A percentile compares a stretch with the other conserved stretches of the same genome.
phyloP scores from a whole-genome alignment of 2,888 invertebrate species.

The Yponomeuta plumbellus region DNA sequence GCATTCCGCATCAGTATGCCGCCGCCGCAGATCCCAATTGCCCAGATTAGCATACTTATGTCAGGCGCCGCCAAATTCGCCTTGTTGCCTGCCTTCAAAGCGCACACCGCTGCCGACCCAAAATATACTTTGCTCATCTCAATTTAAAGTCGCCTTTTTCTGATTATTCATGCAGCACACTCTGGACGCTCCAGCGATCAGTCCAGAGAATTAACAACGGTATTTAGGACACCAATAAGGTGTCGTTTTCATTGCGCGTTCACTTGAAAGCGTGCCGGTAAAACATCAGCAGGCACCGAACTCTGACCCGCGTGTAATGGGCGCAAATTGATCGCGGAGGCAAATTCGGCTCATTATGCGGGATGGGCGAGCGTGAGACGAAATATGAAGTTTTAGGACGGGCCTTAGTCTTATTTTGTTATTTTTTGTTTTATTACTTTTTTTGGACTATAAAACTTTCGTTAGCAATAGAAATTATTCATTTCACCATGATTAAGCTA shows the following conservation, averaged over 20 bases:
- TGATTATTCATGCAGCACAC: not conserved
- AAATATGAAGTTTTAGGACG: not conserved
- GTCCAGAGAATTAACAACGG: constrained; percentile 12
- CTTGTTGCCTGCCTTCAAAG: constrained; percentile 54
- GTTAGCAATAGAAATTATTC: no score
- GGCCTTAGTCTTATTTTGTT: not conserved
- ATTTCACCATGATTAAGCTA: no score
- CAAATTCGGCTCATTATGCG: constrained; percentile 50
- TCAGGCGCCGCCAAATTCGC: constrained; percentile 57
- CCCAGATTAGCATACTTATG: constrained; percentile 63
- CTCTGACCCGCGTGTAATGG: constrained; percentile 57
- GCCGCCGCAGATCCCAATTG: constrained; percentile 48
- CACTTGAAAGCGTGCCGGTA: constrained; percentile 29
- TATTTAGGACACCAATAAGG: not conserved
- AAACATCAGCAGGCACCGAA: constrained; percentile 42
- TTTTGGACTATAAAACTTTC: no score
- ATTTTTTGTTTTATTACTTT: no score
- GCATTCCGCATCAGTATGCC: constrained; percentile 41
- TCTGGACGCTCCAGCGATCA: not conserved
- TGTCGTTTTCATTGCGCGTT: constrained; percentile 15
- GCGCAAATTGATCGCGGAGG: constrained; percentile 57
- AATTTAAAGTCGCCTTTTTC: not conserved
- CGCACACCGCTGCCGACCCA: constrained; percentile 36
- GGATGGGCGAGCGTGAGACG: constrained; percentile 28
- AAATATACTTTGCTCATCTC: constrained; percentile 26